Base-by-base conservation (phyloP, 2,888 invertebrate genomes). In the Nezara viridula region DNA sequence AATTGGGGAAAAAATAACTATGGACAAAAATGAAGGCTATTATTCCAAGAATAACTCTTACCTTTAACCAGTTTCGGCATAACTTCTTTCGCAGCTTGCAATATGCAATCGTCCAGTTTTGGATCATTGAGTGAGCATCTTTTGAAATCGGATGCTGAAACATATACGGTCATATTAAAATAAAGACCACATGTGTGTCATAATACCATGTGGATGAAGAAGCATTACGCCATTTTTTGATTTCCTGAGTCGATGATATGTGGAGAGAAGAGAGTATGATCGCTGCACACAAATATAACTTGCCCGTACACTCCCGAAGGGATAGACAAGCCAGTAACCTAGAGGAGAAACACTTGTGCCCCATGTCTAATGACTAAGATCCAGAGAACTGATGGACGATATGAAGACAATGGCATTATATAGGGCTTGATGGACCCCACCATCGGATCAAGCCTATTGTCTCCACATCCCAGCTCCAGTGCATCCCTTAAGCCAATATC, bases 71-170 rank as follows among this genome's bases (percentile, higher is more conserved):
- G 37, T n/a, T 52, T 60, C 10, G 85, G 88, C 73, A 90, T 85
- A 27, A 85, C 90, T 40, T 85, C 50, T 52, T 50, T 77, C n/a
- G 90, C 89, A 21, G 86, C 73, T 73, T 90, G 50, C 49, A 88
- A 60, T 27, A 90, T 85, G 32, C 90, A 90, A 21, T 86, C 73
- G 32, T 90, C 50, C 52, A 90, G 86, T 47, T 89, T 50, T 7
- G 89, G 85, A 86, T 90, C 89, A 32, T 88, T 86, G 44, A 90
- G 37, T 0, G 88, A 88, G 73, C 90, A 90, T 60, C 89, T 88
- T 37, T 85, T 40, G 47, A 90, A 66, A 50, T 50, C 86, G 27
- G 47, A n/a, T 19, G 89, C 90, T 90, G 88, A 49, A 89, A 90
- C 27, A 86, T 50, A 50, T 24, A 86, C 47, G 49, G 4, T 14